Conservation (phyloP, 2,797 vertebrate species). For the Coreius guichenoti region DNA sequence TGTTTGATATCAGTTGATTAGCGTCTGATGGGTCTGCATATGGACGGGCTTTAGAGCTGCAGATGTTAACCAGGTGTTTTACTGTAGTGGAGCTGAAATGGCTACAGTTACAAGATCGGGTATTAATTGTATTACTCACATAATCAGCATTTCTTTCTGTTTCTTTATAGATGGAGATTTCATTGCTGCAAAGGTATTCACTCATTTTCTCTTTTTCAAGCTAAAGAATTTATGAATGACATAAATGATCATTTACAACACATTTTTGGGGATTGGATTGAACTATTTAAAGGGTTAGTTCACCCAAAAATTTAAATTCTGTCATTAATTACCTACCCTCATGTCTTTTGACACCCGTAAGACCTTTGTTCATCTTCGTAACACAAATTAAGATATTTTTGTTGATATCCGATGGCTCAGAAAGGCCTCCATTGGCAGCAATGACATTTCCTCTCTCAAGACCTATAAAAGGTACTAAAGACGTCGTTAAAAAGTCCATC, state of each 20-base stretch:
- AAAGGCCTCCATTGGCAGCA: no score
- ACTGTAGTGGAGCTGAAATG: background rate
- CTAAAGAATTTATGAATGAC: background rate
- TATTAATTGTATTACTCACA: background rate
- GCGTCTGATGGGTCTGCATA: background rate
- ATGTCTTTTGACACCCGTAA: no score
- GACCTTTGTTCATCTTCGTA: no score
- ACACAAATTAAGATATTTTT: no score
- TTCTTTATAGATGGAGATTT: constrained; percentile 52
- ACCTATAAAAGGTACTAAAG: no score
- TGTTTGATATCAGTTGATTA: background rate
- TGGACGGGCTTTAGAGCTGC: background rate
- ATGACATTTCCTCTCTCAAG: no score
- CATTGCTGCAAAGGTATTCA: constrained; percentile 44
- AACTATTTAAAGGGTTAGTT: no score
- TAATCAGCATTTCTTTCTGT: background rate
- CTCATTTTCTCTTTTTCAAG: background rate
- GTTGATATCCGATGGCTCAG: no score
- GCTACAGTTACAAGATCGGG: background rate
- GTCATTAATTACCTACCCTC: no score
- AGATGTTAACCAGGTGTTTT: background rate
- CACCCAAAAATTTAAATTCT: no score
- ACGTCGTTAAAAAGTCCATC: no score
- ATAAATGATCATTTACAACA: background rate
- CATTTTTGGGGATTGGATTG: background rate